A percentile compares a stretch with the other conserved stretches of the same genome.
Conservation (phyloP, 1,140 invertebrate species). For the Leptoteleia sp. region DNA sequence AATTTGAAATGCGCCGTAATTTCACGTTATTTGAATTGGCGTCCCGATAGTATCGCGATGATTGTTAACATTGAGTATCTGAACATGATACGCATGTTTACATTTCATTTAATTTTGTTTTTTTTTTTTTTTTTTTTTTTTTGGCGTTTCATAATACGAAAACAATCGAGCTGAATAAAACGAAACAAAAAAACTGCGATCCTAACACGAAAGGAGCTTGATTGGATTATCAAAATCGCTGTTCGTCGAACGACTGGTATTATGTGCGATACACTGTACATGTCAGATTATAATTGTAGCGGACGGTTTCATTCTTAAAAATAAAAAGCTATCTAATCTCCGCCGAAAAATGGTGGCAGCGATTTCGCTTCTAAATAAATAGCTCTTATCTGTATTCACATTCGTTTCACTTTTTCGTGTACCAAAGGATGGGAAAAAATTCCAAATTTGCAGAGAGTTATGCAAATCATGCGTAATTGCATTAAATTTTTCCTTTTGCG, state of each 20-base stretch:
- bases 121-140: too few species aligned
- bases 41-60: too few species aligned
- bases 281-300: slow-evolving; percentile 1
- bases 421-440: too few species aligned
- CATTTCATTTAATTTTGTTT: too few species aligned
- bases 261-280: slow-evolving; percentile 2
- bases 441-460: too few species aligned
- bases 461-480: too few species aligned
- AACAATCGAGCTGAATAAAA: not conserved
- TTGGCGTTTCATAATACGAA: slow-evolving; percentile 3
- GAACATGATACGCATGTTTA: not conserved
- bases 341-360: not conserved
- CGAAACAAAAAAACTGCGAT: not conserved
- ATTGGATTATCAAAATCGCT: not conserved
- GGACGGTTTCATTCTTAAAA: slow-evolving; percentile 2
- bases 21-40: too few species aligned
- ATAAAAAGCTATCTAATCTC: slow-evolving; percentile 11
- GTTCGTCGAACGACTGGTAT: not conserved
- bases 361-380: not conserved
- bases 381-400: not conserved
- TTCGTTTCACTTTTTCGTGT: too few species aligned
- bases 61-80: slow-evolving; percentile 8
- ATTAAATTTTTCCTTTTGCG: too few species aligned
- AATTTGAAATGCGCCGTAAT: too few species aligned
- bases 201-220: not conserved